These are phyloP conservation scores for Lacerta viridis DNA, from an alignment of 2,797 vertebrate species.

Conservation along the genomic window DNA sequence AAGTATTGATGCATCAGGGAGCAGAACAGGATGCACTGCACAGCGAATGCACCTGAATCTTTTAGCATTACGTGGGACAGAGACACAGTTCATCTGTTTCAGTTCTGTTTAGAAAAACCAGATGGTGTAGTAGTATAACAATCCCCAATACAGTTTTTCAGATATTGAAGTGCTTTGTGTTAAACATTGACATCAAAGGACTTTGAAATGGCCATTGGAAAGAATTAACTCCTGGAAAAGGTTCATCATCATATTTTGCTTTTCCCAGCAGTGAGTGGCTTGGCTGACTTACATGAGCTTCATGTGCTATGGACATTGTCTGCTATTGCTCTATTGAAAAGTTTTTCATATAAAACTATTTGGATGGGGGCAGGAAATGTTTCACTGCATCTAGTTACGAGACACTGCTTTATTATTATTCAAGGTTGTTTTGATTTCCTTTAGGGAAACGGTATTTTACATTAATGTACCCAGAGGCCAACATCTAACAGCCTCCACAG, in stretches of 20 bases:
- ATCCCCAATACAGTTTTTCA: conserved; percentile 11
- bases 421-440: not conserved
- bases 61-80: not conserved
- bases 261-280: not conserved
- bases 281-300: not conserved
- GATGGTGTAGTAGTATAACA: not conserved
- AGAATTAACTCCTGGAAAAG: not conserved
- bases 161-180: conserved; percentile 12
- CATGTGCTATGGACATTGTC: not conserved
- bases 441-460: conserved; percentile 17
- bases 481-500: not conserved
- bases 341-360: not conserved
- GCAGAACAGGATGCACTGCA: not conserved
- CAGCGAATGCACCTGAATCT: not conserved
- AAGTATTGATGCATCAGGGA: not conserved
- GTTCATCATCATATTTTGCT: not conserved
- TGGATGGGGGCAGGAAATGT: not conserved
- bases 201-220: conserved; percentile 18
- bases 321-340: not conserved
- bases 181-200: conserved; percentile 32
- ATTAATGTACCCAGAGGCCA: conserved; percentile 8
- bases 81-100: not conserved
- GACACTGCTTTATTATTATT: not conserved
- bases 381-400: not conserved
- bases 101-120: conserved; percentile 4